A percentile compares a stretch with the other conserved stretches of the same genome.
Evolutionary conservation across 1,140 invertebrate species (phyloP).

Genomic region (Tetramorium simillimum): DNA sequence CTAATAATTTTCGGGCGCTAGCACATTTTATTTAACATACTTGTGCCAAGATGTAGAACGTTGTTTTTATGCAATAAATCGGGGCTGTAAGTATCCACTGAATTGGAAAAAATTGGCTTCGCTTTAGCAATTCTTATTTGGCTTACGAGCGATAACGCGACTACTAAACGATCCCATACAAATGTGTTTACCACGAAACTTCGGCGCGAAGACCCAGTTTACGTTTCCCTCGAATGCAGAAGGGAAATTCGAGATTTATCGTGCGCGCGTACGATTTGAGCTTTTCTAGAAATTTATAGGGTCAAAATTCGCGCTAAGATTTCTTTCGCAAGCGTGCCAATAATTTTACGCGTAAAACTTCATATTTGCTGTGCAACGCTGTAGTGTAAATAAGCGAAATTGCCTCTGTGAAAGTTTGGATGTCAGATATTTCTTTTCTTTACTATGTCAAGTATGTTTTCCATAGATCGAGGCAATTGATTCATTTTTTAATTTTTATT

Average conservation of each 20-base stretch:
- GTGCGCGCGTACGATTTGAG: constrained; percentile 49
- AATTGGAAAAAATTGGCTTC: constrained; percentile 69
- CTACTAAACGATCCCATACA: constrained; percentile 71
- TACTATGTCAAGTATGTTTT: constrained; percentile 6
- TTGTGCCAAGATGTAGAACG: constrained; percentile 39
- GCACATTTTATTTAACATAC: constrained; percentile 46
- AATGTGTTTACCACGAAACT: constrained; percentile 76
- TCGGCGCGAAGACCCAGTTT: constrained; percentile 66
- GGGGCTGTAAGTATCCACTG: constrained; percentile 42
- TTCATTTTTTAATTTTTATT: not conserved
- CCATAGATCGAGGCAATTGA: not conserved
- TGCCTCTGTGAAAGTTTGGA: constrained; percentile 41
- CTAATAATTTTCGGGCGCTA: constrained; percentile 6
- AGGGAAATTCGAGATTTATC: constrained; percentile 67
- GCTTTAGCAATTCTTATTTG: constrained; percentile 73
- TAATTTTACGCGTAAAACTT: constrained; percentile 56
- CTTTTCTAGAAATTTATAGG: constrained; percentile 64
- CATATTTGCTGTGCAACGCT: constrained; percentile 42
- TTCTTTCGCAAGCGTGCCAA: constrained; percentile 38
- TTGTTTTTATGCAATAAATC: constrained; percentile 57
- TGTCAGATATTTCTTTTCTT: constrained; percentile 13
- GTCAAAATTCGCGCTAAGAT: constrained; percentile 51
- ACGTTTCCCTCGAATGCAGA: constrained; percentile 62
- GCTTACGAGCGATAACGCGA: constrained; percentile 66
- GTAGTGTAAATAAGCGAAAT: constrained; percentile 55